Evolutionary conservation across 2,113 vertebrate genomes (phyloP).

Genomic region (Cottus gobio): DNA sequence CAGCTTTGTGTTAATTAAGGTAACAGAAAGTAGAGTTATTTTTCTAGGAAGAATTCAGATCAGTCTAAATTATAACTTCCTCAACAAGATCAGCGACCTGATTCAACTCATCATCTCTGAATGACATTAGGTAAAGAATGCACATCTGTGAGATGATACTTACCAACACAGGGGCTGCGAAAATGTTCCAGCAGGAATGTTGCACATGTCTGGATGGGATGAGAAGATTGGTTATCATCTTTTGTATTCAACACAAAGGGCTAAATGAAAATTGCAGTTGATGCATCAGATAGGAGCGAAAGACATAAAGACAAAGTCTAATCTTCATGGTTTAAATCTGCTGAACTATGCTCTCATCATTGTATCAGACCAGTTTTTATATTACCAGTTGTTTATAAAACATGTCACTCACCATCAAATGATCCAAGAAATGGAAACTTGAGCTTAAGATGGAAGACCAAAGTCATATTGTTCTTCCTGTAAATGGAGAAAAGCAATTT

Average conservation of each 20-base stretch:
- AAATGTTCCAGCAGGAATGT: fast-evolving
- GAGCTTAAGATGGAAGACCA: too few relatives aligned
- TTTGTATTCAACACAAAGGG: fast-evolving
- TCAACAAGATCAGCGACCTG: conserved; percentile 87
- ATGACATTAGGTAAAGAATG: fast-evolving
- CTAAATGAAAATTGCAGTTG: fast-evolving
- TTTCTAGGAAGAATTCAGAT: conserved; percentile 23
- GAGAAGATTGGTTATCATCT: not conserved
- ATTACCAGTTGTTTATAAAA: too few relatives aligned
- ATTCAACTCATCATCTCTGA: conserved; percentile 84
- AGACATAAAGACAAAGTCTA: conserved; percentile 56
- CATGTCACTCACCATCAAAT: too few relatives aligned
- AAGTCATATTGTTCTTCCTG: too few relatives aligned
- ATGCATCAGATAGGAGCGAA: conserved; percentile 84
- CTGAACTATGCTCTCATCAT: conserved; percentile 87
- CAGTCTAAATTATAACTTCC: conserved; percentile 70
- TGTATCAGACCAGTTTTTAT: conserved; percentile 36
- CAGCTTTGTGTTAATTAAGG: fast-evolving
- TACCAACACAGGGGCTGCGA: conserved; percentile 27
- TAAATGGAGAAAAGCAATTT: too few relatives aligned
- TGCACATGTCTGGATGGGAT: not conserved
- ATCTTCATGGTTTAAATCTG: conserved; percentile 81
- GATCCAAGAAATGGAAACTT: too few relatives aligned
- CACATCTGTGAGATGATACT: not conserved
- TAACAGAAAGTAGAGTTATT: fast-evolving